Conservation (phyloP, 1,140 invertebrate genomes). For the Lasioglossum albipes region DNA sequence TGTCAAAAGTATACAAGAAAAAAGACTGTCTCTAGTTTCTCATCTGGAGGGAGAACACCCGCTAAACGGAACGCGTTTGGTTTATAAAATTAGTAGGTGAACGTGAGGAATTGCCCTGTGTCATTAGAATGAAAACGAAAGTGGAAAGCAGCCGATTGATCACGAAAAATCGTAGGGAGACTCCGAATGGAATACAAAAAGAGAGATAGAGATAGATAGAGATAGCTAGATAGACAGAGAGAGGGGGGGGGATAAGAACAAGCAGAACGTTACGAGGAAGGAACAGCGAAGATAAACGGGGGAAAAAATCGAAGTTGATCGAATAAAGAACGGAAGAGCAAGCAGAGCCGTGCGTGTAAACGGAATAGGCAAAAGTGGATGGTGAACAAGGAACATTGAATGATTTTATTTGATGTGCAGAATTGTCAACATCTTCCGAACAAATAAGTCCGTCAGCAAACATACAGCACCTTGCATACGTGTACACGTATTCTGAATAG, state of each 20-base stretch:
- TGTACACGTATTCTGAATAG: not conserved
- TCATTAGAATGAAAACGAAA: slow-evolving; percentile 55
- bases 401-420: slow-evolving; percentile 8
- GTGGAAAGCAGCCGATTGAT: slow-evolving; percentile 38
- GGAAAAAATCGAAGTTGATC: not conserved
- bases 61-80: slow-evolving; percentile 60
- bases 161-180: not conserved
- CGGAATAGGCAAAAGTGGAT: not conserved
- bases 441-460: slow-evolving; percentile 17
- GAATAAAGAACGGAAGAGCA: slow-evolving; percentile 9
- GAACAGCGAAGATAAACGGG: not conserved
- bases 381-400: slow-evolving; percentile 1
- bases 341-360: slow-evolving; percentile 42
- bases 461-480: slow-evolving; percentile 5
- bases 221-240: not conserved
- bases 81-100: slow-evolving; percentile 66
- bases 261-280: not conserved
- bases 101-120: slow-evolving; percentile 78
- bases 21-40: slow-evolving; percentile 34
- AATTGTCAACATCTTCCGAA: not conserved
- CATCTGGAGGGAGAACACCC: slow-evolving; percentile 73
- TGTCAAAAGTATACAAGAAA: not conserved
- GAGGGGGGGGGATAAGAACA: not conserved
- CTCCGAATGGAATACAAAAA: not conserved
- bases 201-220: slow-evolving; percentile 1